Evolutionary conservation across 2,888 invertebrate genomes (phyloP).

Genomic region (Andrena haemorrhoa): DNA sequence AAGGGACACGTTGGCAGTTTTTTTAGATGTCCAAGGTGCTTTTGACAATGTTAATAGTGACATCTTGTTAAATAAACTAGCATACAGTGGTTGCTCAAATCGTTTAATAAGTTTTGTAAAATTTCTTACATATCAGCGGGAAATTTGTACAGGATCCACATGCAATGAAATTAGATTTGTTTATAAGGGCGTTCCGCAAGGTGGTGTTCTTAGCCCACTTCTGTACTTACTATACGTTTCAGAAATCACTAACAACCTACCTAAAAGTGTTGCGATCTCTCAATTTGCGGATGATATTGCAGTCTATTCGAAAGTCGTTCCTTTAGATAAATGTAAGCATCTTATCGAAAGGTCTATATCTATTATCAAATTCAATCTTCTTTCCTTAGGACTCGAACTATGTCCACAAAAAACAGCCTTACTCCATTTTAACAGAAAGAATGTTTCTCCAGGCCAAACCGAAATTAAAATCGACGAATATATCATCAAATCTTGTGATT

Average conservation of each 20-base stretch:
- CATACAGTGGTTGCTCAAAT: not conserved
- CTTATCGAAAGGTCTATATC: not conserved
- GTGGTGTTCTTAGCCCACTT: conserved; percentile 30
- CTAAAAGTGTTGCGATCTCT: not conserved
- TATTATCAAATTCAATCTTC: not conserved
- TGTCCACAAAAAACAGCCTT: conserved; percentile 9
- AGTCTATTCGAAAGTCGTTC: not conserved
- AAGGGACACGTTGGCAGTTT: conserved; percentile 38
- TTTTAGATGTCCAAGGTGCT: conserved; percentile 59
- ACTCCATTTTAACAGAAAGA: conserved; percentile 27
- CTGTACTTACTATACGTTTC: conserved; percentile 17
- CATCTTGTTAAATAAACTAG: conserved; percentile 24
- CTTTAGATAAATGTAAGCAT: not conserved
- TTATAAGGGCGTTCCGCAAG: conserved; percentile 30
- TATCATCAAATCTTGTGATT: not conserved
- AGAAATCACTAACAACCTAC: conserved; percentile 3
- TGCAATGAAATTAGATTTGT: not conserved
- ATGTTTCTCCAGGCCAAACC: not conserved
- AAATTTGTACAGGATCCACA: not conserved
- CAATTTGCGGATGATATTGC: conserved; percentile 33
- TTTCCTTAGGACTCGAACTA: conserved; percentile 8
- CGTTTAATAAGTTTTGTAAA: conserved; percentile 6
- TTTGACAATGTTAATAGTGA: conserved; percentile 60
- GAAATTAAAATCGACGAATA: not conserved
- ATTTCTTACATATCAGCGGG: conserved; percentile 19